Evolutionary conservation across 2,113 vertebrate genomes (phyloP).

Genomic region (Brienomyrus brachyistius): DNA sequence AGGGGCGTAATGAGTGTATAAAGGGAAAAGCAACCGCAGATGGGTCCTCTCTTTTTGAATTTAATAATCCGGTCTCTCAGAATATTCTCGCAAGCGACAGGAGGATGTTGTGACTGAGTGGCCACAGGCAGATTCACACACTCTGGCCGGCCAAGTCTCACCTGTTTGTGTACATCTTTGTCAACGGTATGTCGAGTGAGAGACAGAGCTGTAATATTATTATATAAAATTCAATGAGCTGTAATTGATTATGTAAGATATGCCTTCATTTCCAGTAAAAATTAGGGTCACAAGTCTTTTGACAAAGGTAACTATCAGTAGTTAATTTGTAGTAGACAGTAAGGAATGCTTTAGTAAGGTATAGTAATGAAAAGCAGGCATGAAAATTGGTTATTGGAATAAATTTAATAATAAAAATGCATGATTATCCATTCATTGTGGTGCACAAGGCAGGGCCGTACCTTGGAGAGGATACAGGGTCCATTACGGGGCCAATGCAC

Average conservation of each 20-base stretch:
- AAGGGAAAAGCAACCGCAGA: neutral
- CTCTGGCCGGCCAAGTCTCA: neutral
- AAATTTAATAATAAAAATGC: neutral
- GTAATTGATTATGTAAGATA: neutral
- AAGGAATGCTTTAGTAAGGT: neutral
- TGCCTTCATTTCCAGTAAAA: neutral
- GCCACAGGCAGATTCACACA: neutral
- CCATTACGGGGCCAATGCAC: neutral
- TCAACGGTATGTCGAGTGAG: neutral
- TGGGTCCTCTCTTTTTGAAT: neutral
- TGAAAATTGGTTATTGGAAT: neutral
- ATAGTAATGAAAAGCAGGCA: neutral
- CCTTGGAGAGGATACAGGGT: neutral
- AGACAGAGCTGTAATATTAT: neutral
- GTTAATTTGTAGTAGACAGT: neutral
- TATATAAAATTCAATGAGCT: neutral
- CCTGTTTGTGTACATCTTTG: slow-evolving; percentile 6
- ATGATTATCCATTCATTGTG: neutral
- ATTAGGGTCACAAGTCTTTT: neutral
- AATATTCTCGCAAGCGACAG: neutral
- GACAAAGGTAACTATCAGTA: neutral
- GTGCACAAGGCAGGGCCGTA: neutral
- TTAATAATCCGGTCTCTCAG: neutral
- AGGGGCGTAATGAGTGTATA: neutral
- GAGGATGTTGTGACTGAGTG: neutral